Percentiles rank a stretch among this genome's conserved stretches.
phyloP scores from a whole-genome alignment of 30 jellyfish, hydroid and myxozoan genomes.

The Turritopsis rubra region DNA sequence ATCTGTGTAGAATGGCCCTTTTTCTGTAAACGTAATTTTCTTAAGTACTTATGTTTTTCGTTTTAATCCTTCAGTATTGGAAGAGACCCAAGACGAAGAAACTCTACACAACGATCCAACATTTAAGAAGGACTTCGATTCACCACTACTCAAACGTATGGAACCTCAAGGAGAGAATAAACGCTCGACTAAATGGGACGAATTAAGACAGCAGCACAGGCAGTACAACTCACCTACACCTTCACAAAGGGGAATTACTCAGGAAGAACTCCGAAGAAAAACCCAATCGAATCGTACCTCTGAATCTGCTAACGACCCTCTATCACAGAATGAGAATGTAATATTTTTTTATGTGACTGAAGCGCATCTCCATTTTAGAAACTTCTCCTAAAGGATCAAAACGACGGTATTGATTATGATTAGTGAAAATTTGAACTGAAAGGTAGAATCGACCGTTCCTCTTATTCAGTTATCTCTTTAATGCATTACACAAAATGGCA shows the following conservation, averaged over 20 bases:
- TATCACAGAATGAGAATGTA: background rate
- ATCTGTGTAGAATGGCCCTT: no score
- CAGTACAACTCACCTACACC: background rate
- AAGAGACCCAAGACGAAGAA: background rate
- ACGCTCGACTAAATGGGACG: background rate
- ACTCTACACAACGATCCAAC: background rate
- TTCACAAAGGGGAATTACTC: conserved; percentile 7
- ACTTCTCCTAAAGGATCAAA: no score
- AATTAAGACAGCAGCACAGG: background rate
- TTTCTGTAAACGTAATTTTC: no score
- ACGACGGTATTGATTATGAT: no score
- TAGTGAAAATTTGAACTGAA: no score
- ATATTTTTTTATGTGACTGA: background rate
- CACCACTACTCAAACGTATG: conserved; percentile 16
- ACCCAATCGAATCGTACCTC: background rate
- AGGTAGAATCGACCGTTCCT: no score
- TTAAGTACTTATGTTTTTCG: background rate
- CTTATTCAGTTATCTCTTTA: no score
- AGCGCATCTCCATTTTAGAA: background rate
- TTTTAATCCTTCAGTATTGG: background rate
- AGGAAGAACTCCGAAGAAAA: background rate
- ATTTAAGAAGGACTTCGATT: background rate
- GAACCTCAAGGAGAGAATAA: background rate
- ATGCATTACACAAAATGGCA: no score
- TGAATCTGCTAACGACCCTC: background rate